These are phyloP conservation scores for Yponomeuta malinellus DNA, from an alignment of 2,888 invertebrate genomes.

Conservation along the genomic window DNA sequence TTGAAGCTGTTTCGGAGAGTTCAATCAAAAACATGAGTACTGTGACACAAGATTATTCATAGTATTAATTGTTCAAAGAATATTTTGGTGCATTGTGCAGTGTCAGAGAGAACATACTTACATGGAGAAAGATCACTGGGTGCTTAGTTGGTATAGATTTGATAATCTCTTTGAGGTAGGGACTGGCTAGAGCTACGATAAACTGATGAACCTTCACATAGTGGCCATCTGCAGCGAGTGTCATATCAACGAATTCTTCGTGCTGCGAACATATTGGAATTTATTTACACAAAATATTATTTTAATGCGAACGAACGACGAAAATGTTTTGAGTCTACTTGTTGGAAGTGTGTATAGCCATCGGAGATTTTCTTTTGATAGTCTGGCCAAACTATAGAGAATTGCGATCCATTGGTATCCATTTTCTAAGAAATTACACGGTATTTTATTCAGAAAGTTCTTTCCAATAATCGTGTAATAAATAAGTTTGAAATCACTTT, in stretches of 20 bases:
- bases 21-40: too few species aligned
- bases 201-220: constrained; percentile 26
- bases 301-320: too few species aligned
- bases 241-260: constrained; percentile 28
- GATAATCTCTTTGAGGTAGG: constrained; percentile 25
- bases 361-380: constrained; percentile 2
- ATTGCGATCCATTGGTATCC: background rate
- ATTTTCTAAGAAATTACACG: background rate
- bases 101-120: constrained; percentile 17
- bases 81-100: too few species aligned
- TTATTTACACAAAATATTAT: too few species aligned
- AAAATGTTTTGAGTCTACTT: background rate
- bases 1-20: too few species aligned
- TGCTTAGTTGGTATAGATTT: constrained; percentile 23
- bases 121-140: constrained; percentile 27
- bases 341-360: background rate
- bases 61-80: too few species aligned
- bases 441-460: background rate
- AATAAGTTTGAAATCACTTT: too few species aligned
- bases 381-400: background rate
- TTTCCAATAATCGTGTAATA: too few species aligned
- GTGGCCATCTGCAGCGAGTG: constrained; percentile 25
- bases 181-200: constrained; percentile 25
- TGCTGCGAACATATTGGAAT: constrained; percentile 19
- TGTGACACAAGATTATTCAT: too few species aligned